Evolutionary conservation across 2,888 invertebrate genomes (phyloP).

Genomic region (Ellobium chinense): DNA sequence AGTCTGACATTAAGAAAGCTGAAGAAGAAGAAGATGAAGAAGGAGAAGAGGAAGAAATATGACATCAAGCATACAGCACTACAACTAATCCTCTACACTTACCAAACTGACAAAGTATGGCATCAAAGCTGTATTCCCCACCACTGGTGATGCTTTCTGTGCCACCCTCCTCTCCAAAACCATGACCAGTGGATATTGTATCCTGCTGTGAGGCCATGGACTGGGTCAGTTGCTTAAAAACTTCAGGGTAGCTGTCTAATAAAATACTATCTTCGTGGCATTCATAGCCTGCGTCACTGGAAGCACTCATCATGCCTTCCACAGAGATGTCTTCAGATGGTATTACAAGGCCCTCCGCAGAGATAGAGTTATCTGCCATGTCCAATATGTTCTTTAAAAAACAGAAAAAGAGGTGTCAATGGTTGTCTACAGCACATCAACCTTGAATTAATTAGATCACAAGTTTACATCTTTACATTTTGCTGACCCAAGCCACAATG

Average conservation of each 20-base stretch:
- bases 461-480: too few species aligned
- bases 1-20: too few species aligned
- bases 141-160: not conserved
- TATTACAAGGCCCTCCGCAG: not conserved
- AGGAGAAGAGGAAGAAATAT: too few species aligned
- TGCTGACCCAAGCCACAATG: too few species aligned
- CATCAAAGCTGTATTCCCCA: constrained; percentile 48
- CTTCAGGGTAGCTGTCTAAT: not conserved
- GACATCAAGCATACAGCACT: too few species aligned
- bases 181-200: not conserved
- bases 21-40: too few species aligned
- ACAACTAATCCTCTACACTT: too few species aligned
- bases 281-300: constrained; percentile 38
- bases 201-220: not conserved
- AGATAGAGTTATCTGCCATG: not conserved
- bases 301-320: constrained; percentile 24
- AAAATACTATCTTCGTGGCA: constrained; percentile 30
- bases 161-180: not conserved
- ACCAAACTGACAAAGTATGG: constrained; percentile 66
- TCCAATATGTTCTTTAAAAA: constrained; percentile 1
- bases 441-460: too few species aligned
- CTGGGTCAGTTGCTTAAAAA: not conserved
- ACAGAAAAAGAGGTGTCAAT: too few species aligned
- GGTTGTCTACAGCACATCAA: too few species aligned
- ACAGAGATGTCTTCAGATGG: not conserved